Base-by-base conservation (phyloP, 2,888 invertebrate genomes). In the Caenorhabditis angaria region DNA sequence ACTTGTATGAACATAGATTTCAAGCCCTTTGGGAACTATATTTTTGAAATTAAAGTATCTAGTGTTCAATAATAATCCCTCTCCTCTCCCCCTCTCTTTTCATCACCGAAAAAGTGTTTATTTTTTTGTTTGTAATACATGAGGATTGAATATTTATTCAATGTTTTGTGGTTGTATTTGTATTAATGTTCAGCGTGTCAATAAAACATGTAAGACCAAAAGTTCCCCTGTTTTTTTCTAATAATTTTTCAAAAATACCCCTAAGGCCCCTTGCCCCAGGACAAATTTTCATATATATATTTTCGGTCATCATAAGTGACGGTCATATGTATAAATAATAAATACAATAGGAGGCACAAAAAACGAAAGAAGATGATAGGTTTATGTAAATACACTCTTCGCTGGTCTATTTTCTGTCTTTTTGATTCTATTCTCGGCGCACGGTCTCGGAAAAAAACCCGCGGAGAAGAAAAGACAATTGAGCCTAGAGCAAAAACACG, bases 91-190 rank as follows among this genome's bases (percentile, higher is more conserved):
- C 25, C 20, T 27, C 14, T n/a, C 41, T 20, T 1, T 18, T 28
- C 92, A 94, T 94, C 91, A 94, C 93, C 92, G 27, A 58, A 41
- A 41, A 41, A 28, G 22, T 32, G 50, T 61, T 28, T 22, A n/a
- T 61, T n/a, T 60, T 60, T 25, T 28, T 61, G 41, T 41, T 41
- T 41, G 41, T 41, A 41, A 41, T 12, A 41, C 41, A 41, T 41
- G 41, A 41, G 10, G 41, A 41, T 41, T 41, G 10, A 41, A 41
- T 41, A 41, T 41, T 41, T 41, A 41, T 41, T 41, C 41, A 32
- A 32, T 8, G 32, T 32, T 32, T 32, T 32, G 32, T 32, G 32
- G n/a, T n/a, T n/a, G n/a, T n/a, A n/a, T 32, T 32, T 32, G 32
- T 32, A 32, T 32, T 32, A 32, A 41, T 41, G 41, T 41, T 41